These are phyloP conservation scores for Gymnothorax reevesii DNA, from an alignment of 2,797 vertebrate species.

Conservation along the genomic window DNA sequence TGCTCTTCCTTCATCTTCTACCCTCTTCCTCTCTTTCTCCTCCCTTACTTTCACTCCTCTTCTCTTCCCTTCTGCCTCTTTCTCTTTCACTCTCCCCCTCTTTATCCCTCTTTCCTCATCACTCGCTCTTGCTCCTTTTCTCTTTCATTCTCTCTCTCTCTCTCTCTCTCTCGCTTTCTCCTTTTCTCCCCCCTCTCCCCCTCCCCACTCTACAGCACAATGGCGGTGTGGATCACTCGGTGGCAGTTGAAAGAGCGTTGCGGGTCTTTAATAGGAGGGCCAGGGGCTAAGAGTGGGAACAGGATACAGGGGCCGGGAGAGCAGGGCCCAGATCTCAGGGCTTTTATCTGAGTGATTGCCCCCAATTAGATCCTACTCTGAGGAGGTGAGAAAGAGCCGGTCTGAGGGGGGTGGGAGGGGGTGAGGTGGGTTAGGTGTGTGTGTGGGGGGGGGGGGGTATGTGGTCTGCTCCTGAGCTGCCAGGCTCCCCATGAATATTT, in stretches of 20 bases:
- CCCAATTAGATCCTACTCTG: slow-evolving; percentile 88
- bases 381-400: slow-evolving; percentile 65
- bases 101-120: slow-evolving; percentile 34
- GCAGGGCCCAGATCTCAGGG: slow-evolving; percentile 68
- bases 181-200: slow-evolving; percentile 32
- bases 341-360: slow-evolving; percentile 83
- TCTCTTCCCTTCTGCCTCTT: slow-evolving; percentile 34
- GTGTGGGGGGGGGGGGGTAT: slow-evolving; percentile 12
- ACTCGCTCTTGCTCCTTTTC: slow-evolving; percentile 34
- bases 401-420: slow-evolving; percentile 45
- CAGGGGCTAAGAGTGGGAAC: slow-evolving; percentile 45
- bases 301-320: slow-evolving; percentile 27
- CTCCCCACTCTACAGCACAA: slow-evolving; percentile 56
- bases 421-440: slow-evolving; percentile 30
- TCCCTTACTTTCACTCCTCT: slow-evolving; percentile 34
- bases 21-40: slow-evolving; percentile 36
- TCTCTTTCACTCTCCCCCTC: slow-evolving; percentile 41
- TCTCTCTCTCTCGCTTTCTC: slow-evolving; percentile 50
- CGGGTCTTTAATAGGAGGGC: slow-evolving; percentile 86
- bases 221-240: slow-evolving; percentile 69
- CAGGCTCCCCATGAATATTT: slow-evolving; percentile 40
- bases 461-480: slow-evolving; percentile 24
- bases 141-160: slow-evolving; percentile 38
- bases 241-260: slow-evolving; percentile 81
- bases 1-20: slow-evolving; percentile 49